Base-by-base conservation (phyloP, 2,888 invertebrate species). In the Osedax frankpressi region DNA sequence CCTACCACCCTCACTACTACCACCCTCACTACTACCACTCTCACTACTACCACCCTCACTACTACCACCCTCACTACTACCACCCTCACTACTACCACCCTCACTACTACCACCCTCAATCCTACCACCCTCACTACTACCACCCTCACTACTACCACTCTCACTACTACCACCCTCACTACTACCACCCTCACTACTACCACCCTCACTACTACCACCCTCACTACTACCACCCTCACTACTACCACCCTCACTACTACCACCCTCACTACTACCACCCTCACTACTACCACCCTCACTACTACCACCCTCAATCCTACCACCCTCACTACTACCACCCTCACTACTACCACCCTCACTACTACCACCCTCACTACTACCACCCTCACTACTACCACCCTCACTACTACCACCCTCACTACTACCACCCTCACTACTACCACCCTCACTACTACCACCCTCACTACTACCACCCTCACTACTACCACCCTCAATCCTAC, bases 401-500 rank as follows among this genome's bases (percentile, higher is more conserved):
- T 60, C 67, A 68, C 72, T 75, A 79, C 70, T 77, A 77, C 68
- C 79, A 78, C 69, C 77, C 77, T 68, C 70, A 75, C 30, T 73
- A 73, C 72, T 75, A 73, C 73, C 75, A 69, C 74, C 75, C 75
- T 70, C 72, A 72, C 72, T 75, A 72, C 60, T 27, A 72, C 59
- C 67, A 68, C 72, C 72, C 78, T 69, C 76, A 77, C 68, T 79
- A 78, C 69, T 77, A 77, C 69, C 70, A 75, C 30, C 73, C 69
- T 69, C 73, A 73, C 73, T 75, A 69, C 74, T 75, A 75, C 72
- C 72, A 72, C 72, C 72, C 67, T 29, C 24, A 72, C 59, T 72
- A 68, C 72, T 75, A 79, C 70, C 76, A 77, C 68, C 79, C 78
- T 68, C 77, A 77, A 67, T 71, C 75, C 30, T 73, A 73, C 72